Conservation (phyloP, 2,113 vertebrate species). For the Gopherus flavomarginatus region DNA sequence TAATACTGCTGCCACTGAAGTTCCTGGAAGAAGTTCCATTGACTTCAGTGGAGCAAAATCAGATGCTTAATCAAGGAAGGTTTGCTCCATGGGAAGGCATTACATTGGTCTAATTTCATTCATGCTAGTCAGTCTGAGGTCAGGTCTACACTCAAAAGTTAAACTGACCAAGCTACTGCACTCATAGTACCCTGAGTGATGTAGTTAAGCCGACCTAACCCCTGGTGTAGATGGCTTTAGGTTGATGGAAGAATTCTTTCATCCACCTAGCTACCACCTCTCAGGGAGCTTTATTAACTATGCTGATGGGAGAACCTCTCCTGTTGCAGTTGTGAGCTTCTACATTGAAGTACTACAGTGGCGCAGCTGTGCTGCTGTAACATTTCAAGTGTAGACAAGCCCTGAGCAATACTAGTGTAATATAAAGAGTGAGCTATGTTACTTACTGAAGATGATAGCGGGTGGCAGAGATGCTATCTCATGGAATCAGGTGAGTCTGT, state of each 20-base stretch:
- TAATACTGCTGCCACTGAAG: not conserved
- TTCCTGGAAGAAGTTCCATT: rapidly evolving
- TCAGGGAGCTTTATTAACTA: not conserved
- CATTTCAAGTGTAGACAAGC: too few species aligned
- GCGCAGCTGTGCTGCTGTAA: too few species aligned
- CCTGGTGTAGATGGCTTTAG: not conserved
- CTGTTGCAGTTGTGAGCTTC: not conserved
- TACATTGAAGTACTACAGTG: not conserved
- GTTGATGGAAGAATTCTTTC: not conserved
- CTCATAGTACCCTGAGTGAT: not conserved
- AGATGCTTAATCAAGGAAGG: not conserved
- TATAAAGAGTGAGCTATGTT: not conserved
- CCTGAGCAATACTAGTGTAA: not conserved
- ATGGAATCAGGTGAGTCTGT: not conserved
- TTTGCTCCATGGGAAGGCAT: not conserved
- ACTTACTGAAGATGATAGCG: not conserved
- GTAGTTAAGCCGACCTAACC: not conserved
- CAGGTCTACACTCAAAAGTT: not conserved
- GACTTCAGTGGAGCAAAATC: not conserved
- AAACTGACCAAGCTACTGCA: not conserved
- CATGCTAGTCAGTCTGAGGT: not conserved
- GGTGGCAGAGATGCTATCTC: not conserved
- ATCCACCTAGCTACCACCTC: not conserved
- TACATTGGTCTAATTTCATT: rapidly evolving
- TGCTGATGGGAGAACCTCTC: not conserved